Percentiles rank a stretch among this genome's conserved stretches.
phyloP scores from a whole-genome alignment of 2,797 vertebrate species.

The Strix occidentalis region DNA sequence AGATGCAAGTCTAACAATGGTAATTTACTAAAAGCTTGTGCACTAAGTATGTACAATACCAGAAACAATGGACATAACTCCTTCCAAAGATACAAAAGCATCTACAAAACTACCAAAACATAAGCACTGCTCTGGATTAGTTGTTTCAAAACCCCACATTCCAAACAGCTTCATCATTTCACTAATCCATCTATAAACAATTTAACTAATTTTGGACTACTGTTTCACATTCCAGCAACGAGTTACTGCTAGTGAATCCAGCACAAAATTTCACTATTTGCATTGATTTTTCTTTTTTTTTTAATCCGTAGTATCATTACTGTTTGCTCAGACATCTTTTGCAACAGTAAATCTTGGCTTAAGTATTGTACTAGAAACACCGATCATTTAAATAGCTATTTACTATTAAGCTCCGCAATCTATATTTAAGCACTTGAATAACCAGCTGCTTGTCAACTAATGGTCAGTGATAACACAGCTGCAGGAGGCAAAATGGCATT shows the following conservation, averaged over 20 bases:
- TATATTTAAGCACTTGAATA: slow-evolving; percentile 13
- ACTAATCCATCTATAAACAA: slow-evolving; percentile 27
- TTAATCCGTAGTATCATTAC: not conserved
- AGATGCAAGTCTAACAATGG: slow-evolving; percentile 58
- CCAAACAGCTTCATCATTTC: slow-evolving; percentile 47
- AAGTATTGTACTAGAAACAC: not conserved
- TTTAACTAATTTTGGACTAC: slow-evolving; percentile 29
- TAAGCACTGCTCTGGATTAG: slow-evolving; percentile 24
- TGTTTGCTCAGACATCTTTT: not conserved
- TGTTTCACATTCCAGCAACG: not conserved
- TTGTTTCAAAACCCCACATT: slow-evolving; percentile 19
- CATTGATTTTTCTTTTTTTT: not conserved
- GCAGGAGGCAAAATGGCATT: not conserved
- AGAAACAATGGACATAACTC: slow-evolving; percentile 52
- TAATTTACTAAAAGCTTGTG: slow-evolving; percentile 62
- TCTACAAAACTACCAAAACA: slow-evolving; percentile 43
- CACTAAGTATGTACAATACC: slow-evolving; percentile 25
- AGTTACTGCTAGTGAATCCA: not conserved
- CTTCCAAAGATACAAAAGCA: slow-evolving; percentile 46
- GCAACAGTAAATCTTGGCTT: not conserved
- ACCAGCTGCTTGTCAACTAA: not conserved
- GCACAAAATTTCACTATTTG: not conserved
- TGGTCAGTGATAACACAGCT: not conserved
- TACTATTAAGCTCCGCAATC: slow-evolving; percentile 3
- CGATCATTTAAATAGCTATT: not conserved